These are phyloP conservation scores for Bergia puertoricense DNA, from an alignment of 92 coral and sea anemone species.

Conservation along the genomic window DNA sequence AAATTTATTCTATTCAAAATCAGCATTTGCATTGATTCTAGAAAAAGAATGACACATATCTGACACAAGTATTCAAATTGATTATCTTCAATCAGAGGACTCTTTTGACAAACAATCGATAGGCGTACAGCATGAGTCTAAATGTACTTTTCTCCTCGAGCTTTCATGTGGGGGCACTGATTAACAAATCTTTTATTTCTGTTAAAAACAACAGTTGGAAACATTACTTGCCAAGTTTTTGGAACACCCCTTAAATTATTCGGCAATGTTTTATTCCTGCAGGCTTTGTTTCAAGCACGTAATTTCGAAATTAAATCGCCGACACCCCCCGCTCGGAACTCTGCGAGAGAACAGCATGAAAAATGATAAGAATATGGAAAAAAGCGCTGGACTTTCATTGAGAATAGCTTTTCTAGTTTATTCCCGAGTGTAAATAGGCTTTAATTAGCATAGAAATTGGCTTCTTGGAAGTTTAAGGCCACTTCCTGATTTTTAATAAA, in stretches of 20 bases:
- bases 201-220: conserved; percentile 10
- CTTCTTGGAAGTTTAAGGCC: conserved; percentile 41
- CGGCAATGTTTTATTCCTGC: conserved; percentile 4
- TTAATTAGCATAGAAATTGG: conserved; percentile 97
- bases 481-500: conserved; percentile 73
- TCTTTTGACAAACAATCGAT: conserved; percentile 20
- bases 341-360: conserved; percentile 18
- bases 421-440: conserved; percentile 67
- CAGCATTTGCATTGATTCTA: conserved; percentile 20
- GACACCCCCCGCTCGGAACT: conserved; percentile 32
- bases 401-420: conserved; percentile 49
- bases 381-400: not conserved
- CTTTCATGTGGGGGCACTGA: not conserved
- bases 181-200: not conserved
- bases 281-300: conserved; percentile 38
- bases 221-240: not conserved
- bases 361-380: conserved; percentile 24
- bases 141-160: not conserved
- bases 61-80: conserved; percentile 34
- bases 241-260: conserved; percentile 8
- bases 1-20: conserved; percentile 34
- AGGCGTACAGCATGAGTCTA: not conserved
- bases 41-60: conserved; percentile 29
- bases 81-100: not conserved
- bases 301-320: conserved; percentile 44